Evolutionary conservation across 2,797 vertebrate genomes (phyloP).

Genomic region (Tachyglossus aculeatus): DNA sequence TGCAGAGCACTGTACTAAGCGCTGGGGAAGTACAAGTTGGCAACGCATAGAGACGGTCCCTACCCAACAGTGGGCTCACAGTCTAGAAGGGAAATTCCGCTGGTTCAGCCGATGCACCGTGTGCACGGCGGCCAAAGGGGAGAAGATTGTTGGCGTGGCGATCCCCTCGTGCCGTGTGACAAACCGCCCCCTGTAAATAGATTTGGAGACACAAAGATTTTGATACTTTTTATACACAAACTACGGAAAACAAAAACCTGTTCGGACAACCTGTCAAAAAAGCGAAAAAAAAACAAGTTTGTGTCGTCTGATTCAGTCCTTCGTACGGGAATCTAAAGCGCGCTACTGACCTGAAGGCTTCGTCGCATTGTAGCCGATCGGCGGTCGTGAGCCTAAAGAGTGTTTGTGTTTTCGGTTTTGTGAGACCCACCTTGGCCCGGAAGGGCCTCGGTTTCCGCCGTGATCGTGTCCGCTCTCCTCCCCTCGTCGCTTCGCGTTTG

Average conservation of each 20-base stretch:
- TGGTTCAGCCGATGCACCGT: constrained; percentile 65
- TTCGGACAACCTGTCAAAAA: constrained; percentile 67
- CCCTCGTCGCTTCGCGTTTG: constrained; percentile 62
- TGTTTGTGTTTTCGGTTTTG: constrained; percentile 51
- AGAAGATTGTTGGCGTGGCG: constrained; percentile 59
- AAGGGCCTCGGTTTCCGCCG: constrained; percentile 59
- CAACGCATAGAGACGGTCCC: no score
- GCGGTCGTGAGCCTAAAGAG: constrained; percentile 46
- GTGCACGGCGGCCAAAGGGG: constrained; percentile 58
- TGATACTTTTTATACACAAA: constrained; percentile 80
- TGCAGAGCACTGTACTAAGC: no score
- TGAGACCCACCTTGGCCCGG: no score
- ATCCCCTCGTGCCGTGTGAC: constrained; percentile 68
- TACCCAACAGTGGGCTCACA: no score
- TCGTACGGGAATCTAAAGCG: constrained; percentile 57
- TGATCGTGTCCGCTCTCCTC: constrained; percentile 62
- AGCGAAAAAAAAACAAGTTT: constrained; percentile 1
- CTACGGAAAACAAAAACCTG: constrained; percentile 53
- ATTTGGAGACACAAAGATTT: constrained; percentile 75
- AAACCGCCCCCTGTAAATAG: constrained; percentile 74
- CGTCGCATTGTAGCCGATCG: constrained; percentile 57
- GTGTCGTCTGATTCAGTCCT: constrained; percentile 48
- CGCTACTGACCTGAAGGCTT: constrained; percentile 63
- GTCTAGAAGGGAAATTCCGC: constrained; percentile 55
- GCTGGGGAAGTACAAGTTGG: no score